Conservation (phyloP, 1,140 invertebrate species). For the Akabosia matsudoensis region DNA sequence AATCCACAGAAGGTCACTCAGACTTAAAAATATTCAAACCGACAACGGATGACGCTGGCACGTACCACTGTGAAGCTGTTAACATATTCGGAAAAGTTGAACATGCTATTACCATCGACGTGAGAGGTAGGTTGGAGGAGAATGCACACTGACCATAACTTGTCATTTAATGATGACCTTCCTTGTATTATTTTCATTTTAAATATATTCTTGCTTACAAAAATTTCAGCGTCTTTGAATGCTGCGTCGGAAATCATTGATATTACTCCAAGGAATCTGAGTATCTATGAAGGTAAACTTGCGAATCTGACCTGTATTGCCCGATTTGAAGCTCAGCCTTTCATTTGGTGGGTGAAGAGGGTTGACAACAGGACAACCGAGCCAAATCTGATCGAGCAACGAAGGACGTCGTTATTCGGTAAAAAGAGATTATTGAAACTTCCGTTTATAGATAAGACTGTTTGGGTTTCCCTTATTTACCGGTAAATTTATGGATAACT, state of each 20-base stretch:
- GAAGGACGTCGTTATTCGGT: slow-evolving; percentile 37
- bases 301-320: slow-evolving; percentile 42
- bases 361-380: slow-evolving; percentile 22
- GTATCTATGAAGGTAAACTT: slow-evolving; percentile 32
- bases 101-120: slow-evolving; percentile 31
- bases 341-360: slow-evolving; percentile 40
- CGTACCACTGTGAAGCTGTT: slow-evolving; percentile 39
- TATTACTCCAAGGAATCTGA: slow-evolving; percentile 41
- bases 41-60: slow-evolving; percentile 30
- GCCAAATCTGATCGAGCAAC: neutral
- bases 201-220: neutral
- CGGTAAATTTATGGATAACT: neutral
- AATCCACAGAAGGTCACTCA: neutral
- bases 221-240: slow-evolving; percentile 22
- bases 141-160: neutral
- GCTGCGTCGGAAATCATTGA: slow-evolving; percentile 38
- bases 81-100: slow-evolving; percentile 34
- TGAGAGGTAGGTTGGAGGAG: slow-evolving; percentile 31
- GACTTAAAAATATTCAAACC: slow-evolving; percentile 35
- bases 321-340: slow-evolving; percentile 31
- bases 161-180: neutral
- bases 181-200: slow-evolving; percentile 17
- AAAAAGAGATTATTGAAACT: too few species aligned
- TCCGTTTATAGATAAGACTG: neutral
- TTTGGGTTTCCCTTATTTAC: neutral